Evolutionary conservation across 2,888 invertebrate genomes (phyloP).

Genomic region (Ypsolopha scabrella): DNA sequence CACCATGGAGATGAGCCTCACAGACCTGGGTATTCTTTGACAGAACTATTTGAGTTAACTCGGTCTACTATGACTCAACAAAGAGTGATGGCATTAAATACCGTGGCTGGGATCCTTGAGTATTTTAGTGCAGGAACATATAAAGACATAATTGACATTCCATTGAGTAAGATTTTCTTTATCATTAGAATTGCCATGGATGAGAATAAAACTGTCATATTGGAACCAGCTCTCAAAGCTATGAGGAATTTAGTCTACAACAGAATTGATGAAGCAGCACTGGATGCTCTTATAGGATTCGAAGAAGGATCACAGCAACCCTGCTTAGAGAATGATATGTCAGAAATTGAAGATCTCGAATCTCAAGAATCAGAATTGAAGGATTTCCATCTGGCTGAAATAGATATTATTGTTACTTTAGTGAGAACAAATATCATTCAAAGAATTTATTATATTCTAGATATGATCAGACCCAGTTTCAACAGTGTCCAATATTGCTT

Average conservation of each 20-base stretch:
- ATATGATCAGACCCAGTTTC: constrained; percentile 75
- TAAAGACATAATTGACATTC: constrained; percentile 79
- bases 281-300: constrained; percentile 77
- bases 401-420: constrained; percentile 81
- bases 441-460: constrained; percentile 82
- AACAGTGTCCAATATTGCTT: constrained; percentile 80
- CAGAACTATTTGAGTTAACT: constrained; percentile 86
- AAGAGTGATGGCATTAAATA: constrained; percentile 82
- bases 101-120: constrained; percentile 82
- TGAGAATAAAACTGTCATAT: constrained; percentile 79
- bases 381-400: constrained; percentile 88
- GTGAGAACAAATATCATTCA: constrained; percentile 81
- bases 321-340: constrained; percentile 58
- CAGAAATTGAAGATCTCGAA: constrained; percentile 67
- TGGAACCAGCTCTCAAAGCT: constrained; percentile 82
- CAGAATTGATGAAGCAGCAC: constrained; percentile 81
- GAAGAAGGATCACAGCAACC: constrained; percentile 76
- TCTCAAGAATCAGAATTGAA: constrained; percentile 75
- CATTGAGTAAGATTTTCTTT: constrained; percentile 82
- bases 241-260: constrained; percentile 81
- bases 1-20: constrained; percentile 95
- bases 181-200: constrained; percentile 88
- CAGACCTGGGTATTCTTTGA: constrained; percentile 90
- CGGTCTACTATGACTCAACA: constrained; percentile 86
- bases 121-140: constrained; percentile 82